These are phyloP conservation scores for Papilio polytes DNA, from an alignment of 1,140 invertebrate genomes.

Conservation along the genomic window DNA sequence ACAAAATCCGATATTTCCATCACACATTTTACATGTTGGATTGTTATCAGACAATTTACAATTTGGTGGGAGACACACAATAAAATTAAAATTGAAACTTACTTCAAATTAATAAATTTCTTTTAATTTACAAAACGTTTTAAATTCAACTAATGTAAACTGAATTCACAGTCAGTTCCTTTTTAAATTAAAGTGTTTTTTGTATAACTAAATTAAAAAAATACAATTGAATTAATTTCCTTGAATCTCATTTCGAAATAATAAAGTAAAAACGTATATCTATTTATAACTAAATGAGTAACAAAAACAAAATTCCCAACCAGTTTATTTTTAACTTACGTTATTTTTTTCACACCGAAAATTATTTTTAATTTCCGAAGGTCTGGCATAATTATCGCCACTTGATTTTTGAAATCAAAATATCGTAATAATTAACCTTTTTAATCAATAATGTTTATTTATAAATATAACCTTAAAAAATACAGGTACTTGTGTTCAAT, in stretches of 20 bases:
- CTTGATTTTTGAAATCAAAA: background rate
- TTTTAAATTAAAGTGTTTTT: background rate
- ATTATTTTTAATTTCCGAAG: background rate
- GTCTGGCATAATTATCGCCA: background rate
- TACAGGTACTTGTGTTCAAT: background rate
- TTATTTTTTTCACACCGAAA: background rate
- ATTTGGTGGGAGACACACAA: no score
- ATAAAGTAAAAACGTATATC: background rate
- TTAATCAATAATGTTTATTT: conserved; percentile 5
- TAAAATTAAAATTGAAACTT: no score
- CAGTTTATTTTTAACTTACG: background rate
- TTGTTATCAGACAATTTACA: no score
- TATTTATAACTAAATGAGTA: background rate
- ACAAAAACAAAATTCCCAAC: background rate
- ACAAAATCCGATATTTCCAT: no score
- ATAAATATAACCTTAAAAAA: conserved; percentile 7
- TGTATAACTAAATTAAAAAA: background rate
- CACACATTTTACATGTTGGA: no score
- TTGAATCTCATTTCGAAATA: background rate
- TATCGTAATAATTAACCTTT: background rate
- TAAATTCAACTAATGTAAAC: no score
- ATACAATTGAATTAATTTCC: background rate
- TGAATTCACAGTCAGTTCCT: background rate
- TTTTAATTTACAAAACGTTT: no score
- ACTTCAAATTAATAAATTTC: no score